These are phyloP conservation scores for Oreortyx pictus DNA, from an alignment of 2,797 vertebrate species.

Conservation along the genomic window DNA sequence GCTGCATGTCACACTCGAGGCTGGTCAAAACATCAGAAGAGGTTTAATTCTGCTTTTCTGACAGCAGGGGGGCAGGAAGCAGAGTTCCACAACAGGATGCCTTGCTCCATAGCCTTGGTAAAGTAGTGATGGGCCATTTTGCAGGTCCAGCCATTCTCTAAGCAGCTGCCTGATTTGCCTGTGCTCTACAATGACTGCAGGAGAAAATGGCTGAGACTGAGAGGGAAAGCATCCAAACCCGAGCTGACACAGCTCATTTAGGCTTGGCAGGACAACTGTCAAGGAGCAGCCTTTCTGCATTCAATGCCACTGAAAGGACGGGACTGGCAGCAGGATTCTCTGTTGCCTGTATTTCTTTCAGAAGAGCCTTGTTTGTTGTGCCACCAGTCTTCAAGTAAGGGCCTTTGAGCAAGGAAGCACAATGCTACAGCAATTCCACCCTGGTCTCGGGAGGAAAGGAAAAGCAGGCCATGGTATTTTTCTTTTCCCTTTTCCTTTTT, in stretches of 20 bases:
- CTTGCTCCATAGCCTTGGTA: neutral
- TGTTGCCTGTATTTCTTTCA: neutral
- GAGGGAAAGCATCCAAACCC: neutral
- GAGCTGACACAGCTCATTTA: slow-evolving; percentile 46
- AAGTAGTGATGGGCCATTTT: neutral
- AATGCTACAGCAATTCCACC: neutral
- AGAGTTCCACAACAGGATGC: neutral
- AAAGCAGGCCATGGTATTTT: neutral
- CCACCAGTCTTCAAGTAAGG: neutral
- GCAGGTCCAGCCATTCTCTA: neutral
- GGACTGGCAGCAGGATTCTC: neutral
- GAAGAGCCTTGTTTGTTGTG: neutral
- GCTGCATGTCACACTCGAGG: neutral
- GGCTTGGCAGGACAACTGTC: slow-evolving; percentile 27
- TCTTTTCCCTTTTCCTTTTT: neutral
- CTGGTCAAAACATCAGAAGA: neutral
- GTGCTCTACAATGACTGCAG: neutral
- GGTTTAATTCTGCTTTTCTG: neutral
- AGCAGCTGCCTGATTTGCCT: slow-evolving; percentile 4
- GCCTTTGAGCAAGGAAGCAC: neutral
- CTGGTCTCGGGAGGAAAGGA: neutral
- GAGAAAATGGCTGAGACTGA: slow-evolving; percentile 1
- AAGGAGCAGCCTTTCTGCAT: neutral
- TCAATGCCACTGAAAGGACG: neutral
- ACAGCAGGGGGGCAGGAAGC: neutral